Evolutionary conservation across 1,140 invertebrate genomes (phyloP).

Genomic region (Psilanteris sp.): DNA sequence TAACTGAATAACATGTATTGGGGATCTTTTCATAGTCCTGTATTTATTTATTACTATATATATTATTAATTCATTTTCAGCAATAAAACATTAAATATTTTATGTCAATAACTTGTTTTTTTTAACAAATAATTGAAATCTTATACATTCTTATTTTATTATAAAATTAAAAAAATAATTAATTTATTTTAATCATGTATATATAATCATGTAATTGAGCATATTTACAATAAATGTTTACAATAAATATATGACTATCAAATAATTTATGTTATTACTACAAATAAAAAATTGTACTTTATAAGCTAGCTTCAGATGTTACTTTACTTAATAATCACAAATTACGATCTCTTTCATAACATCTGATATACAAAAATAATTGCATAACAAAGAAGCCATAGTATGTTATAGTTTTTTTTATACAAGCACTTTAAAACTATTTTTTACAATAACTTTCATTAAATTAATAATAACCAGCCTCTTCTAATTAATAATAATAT

Average conservation of each 20-base stretch:
- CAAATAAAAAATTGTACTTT: conserved; percentile 43
- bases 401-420: conserved; percentile 19
- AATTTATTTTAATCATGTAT: too few relatives aligned
- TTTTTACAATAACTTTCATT: conserved; percentile 76
- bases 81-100: too few relatives aligned
- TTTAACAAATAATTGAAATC: conserved; percentile 22
- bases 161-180: too few relatives aligned
- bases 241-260: conserved; percentile 27
- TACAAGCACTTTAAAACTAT: conserved; percentile 69
- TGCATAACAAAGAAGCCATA: conserved; percentile 32
- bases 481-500: conserved; percentile 75
- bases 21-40: too few relatives aligned
- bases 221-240: conserved; percentile 42
- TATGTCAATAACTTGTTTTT: conserved; percentile 1
- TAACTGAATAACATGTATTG: too few relatives aligned
- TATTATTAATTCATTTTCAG: too few relatives aligned
- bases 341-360: background rate
- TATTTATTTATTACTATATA: too few relatives aligned
- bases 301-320: conserved; percentile 3
- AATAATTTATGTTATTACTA: conserved; percentile 25
- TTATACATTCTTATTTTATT: conserved; percentile 10
- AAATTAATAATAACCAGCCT: conserved; percentile 77
- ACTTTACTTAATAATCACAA: background rate
- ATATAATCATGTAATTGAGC: conserved; percentile 10
- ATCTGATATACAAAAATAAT: conserved; percentile 23